Base-by-base conservation (phyloP, 2,113 vertebrate species). In the Lota lota region DNA sequence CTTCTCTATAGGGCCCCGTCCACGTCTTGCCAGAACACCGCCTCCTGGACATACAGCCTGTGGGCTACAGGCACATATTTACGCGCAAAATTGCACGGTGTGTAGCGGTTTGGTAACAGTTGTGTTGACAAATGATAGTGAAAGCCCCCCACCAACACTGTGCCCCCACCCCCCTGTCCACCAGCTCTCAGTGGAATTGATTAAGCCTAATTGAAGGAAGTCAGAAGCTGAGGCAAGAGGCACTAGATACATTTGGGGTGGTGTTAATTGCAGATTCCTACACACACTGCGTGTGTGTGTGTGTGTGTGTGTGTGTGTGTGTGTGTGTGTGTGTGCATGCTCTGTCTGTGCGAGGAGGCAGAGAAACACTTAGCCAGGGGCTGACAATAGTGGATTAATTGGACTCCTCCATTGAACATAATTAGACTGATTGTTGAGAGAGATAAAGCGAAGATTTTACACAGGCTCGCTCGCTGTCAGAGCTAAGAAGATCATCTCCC, bases 301-400 rank as follows among this genome's bases (percentile, higher is more conserved):
- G 64, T 54, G 50, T 22, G 22, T 18, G 63, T n/a, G n/a, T 1
- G 36, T 16, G 36, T 88, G 87, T 84, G 83, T 47, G 56, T 22
- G 58, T 33, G 18, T 33, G 22, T 14, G 53, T 24, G 28, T 14
- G 47, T 22, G 40, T 51, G 53, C 21, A 73, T 79, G 83, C 78
- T 79, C 83, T 83, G 87, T 85, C 82, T 70, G 83, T 74, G 78
- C 74, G 83, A 72, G 80, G 17, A 16, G 6, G 47, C 15, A 53
- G 87, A 87, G 93, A 93, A 95, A 92, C 92, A 94, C 93, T 95
- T 94, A 92, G 90, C 89, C 90, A 87, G 88, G 82, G 91, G 88
- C 91, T 93, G 92, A 92, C 93, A 92, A 89, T 90, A 90, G 91
- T 83, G 89, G 88, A 93, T 92, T 94, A 95, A 95, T 95, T 95